phyloP scores from a whole-genome alignment of 35 echinoderm and acorn worm genomes.

The Apostichopus japonicus region DNA sequence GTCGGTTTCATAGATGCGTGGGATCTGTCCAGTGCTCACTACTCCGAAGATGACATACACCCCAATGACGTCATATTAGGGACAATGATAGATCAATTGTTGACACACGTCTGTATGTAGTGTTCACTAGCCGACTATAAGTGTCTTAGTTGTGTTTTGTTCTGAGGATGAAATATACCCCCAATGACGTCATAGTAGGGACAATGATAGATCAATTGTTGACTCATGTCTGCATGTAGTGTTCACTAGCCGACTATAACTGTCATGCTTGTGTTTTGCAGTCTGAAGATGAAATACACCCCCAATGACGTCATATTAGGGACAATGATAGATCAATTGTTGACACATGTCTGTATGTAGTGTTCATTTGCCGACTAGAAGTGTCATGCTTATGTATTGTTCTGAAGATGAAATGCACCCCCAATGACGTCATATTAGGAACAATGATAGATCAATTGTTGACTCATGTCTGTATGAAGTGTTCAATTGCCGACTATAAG shows the following conservation, averaged over 20 bases:
- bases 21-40: neutral
- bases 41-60: neutral
- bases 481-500: too few relatives aligned
- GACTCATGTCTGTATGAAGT: too few relatives aligned
- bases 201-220: neutral
- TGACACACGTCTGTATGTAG: neutral
- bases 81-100: neutral
- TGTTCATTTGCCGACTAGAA: too few relatives aligned
- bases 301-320: neutral
- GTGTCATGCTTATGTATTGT: too few relatives aligned
- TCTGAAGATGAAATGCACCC: neutral
- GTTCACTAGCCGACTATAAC: too few relatives aligned
- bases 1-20: slow-evolving; percentile 9
- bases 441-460: neutral
- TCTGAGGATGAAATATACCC: neutral
- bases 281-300: neutral
- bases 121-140: neutral
- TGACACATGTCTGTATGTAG: neutral
- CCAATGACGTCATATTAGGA: neutral
- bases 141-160: too few relatives aligned
- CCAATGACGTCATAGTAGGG: slow-evolving; percentile 8
- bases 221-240: neutral
- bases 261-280: too few relatives aligned
- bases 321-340: neutral
- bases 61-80: slow-evolving; percentile 8